Evolutionary conservation across 92 coral and sea anemone genomes (phyloP), one percentile per base, ranked within the genome.

Genomic region (Zoanthus solanderi): DNA sequence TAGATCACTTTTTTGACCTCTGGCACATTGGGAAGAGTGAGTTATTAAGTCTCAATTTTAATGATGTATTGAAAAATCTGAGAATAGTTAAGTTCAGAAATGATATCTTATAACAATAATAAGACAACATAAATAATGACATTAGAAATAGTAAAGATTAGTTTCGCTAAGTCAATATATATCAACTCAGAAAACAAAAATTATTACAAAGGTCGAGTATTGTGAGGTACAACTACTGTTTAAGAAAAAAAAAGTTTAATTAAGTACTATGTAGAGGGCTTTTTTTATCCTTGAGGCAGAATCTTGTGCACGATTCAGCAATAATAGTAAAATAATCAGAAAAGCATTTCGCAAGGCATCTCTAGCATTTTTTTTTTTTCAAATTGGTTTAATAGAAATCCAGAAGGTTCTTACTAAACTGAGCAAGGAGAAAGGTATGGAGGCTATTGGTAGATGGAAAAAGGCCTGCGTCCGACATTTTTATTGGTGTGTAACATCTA

Each of bases 1-100:
- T 91, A 54, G 88, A 92, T 81, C 96, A 91, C 75, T 92, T 92
- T 47, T 94, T 87, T 89, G 94, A 93, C 88, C 87, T 93, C 47
- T 93, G 96, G 96, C 96, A 93, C 80, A 93, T 93, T 78, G 91
- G 92, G 29, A 91, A 94, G 87, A 94, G 93, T 92, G 89, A 87
- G 44, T 68, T 61, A 61, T 28, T 61, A 61, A 61, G 65, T 16
- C 65, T 12, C 74, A 69, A 12, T 28, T 31, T 28, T 30, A 30
- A 30, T 69, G 74, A 31, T 69, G 44, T 69, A 31, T 30, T 69
- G 32, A 30, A 42, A 29, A 42, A 71, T 71, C 75, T 71, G 34
- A 71, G 48, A 71, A 9, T 32, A 71, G 75, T 9, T 71, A 71
- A 71, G 34, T 71, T 29, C 46, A 71, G 75, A 15, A 29, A 30